Base-by-base conservation (phyloP, 2,113 vertebrate species). In the Pygoscelis antarcticus region DNA sequence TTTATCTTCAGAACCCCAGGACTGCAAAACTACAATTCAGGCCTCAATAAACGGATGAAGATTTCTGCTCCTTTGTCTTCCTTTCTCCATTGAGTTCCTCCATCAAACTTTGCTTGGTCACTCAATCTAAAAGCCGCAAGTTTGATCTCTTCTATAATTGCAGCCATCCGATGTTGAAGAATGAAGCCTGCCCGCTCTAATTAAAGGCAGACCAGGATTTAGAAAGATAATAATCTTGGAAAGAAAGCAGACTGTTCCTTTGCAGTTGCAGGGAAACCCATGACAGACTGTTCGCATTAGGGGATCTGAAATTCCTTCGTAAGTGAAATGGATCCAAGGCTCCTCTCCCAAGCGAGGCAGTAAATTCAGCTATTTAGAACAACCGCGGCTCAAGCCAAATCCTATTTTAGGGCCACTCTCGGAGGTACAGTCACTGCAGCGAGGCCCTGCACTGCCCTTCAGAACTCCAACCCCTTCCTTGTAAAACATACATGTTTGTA, bases 341-440 rank as follows among this genome's bases (percentile, higher is more conserved):
- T 65, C 42, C 36, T 34, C 81, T 91, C 87, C 2, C 12, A 46
- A 46, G 92, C 1, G 0, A 78, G 68, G 55, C 83, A 66, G 87
- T 65, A 83, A 83, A 97, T 91, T 70, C 27, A 85, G 94, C 84
- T 65, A 30, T 51, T 83, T 23, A 69, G 72, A 91, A 80, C 49
- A 32, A 46, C 7, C 9, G 0, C 4, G 5, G 54, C 79, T 74
- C 70, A 15, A 51, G 93, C 75, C 89, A 96, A 93, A 66, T 70
- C 71, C 82, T 86, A 90, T 93, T 96, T 85, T n/a, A 10, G 4
- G 90, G 75, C 64, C 26, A 1, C 47, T 93, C 49, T 36, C 0
- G 0, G 89, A 92, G 72, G 70, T 34, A 25, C 74, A n/a, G 51
- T 32, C 72, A 2, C 76, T 66, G 89, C 49, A 55, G 83, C 2